Conservation (phyloP, 2,888 invertebrate genomes). For the Mantis religiosa region DNA sequence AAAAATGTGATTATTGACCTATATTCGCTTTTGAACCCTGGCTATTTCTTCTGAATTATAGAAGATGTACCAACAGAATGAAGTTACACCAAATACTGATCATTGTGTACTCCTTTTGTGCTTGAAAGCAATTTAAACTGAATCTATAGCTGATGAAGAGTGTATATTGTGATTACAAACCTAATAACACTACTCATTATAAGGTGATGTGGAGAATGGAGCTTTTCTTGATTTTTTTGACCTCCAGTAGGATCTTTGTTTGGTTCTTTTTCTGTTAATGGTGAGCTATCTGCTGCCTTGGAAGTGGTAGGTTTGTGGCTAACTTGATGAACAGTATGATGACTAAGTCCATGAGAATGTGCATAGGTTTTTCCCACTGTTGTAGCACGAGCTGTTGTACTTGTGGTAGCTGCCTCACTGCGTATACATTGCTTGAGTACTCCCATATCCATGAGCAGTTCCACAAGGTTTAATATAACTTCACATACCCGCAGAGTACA, state of each 20-base stretch:
- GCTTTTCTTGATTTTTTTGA: background rate
- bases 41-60: too few relatives aligned
- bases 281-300: background rate
- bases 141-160: too few relatives aligned
- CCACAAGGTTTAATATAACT: conserved; percentile 86
- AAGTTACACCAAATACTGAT: too few relatives aligned
- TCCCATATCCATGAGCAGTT: conserved; percentile 86
- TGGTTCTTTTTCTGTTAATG: conserved; percentile 8
- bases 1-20: too few relatives aligned
- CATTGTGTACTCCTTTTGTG: too few relatives aligned
- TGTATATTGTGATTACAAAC: conserved; percentile 34
- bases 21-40: too few relatives aligned
- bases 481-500: conserved; percentile 88
- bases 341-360: background rate
- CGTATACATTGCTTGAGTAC: conserved; percentile 60
- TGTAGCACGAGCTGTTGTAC: background rate
- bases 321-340: background rate
- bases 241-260: background rate
- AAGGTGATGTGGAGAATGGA: conserved; percentile 59
- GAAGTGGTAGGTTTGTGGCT: background rate
- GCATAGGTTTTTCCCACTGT: background rate
- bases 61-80: too few relatives aligned
- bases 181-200: conserved; percentile 63
- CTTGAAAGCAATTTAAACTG: too few relatives aligned
- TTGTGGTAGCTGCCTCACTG: conserved; percentile 46